These are phyloP conservation scores for Tinamus major DNA, from an alignment of 2,797 vertebrate genomes.

Conservation along the genomic window DNA sequence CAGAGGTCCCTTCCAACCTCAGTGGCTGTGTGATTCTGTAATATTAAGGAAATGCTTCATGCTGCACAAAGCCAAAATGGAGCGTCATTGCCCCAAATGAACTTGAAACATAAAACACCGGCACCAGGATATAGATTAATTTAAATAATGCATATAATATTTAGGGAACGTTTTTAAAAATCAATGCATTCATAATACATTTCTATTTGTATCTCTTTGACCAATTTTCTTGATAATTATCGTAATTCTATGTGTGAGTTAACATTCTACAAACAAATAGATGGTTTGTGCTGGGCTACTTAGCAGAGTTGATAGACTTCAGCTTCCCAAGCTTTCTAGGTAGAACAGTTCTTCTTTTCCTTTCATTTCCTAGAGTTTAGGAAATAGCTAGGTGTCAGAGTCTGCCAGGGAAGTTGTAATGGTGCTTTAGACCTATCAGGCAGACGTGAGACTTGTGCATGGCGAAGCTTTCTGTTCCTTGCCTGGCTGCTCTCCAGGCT, in stretches of 20 bases:
- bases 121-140: background rate
- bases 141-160: background rate
- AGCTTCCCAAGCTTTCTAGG: too few species aligned
- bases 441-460: background rate
- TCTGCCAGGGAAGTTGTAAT: fast-evolving
- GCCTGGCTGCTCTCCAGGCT: background rate
- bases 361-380: background rate
- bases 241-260: background rate
- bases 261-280: too few species aligned
- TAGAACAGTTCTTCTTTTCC: background rate
- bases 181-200: fast-evolving
- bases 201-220: background rate
- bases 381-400: fast-evolving
- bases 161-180: background rate
- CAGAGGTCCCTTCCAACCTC: too few species aligned
- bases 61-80: background rate
- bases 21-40: too few species aligned
- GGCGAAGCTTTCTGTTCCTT: background rate
- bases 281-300: background rate
- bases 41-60: background rate
- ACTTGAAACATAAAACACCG: fast-evolving
- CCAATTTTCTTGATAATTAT: background rate
- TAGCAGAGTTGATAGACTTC: background rate
- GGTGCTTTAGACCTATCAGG: background rate
- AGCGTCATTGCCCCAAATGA: background rate